Percentiles rank a stretch among this genome's conserved stretches.
Evolutionary conservation across 2,888 invertebrate species (phyloP).

Genomic region (Pachymerium ferrugineum): DNA sequence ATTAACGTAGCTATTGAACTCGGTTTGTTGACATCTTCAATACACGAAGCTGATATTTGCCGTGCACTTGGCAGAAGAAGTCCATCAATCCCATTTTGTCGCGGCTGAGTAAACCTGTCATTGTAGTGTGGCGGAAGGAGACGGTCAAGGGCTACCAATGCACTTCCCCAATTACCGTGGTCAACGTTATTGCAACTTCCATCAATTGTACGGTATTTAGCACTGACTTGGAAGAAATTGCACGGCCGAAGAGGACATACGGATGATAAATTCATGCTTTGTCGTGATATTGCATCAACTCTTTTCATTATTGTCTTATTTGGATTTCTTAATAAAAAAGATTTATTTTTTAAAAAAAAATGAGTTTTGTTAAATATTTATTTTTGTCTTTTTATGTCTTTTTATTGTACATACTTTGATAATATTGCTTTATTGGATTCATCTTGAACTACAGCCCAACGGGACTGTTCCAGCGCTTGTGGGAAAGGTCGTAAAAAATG

Average conservation of each 20-base stretch:
- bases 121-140: conserved; percentile 7
- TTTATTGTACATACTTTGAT: conserved; percentile 2
- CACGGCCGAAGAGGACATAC: background rate
- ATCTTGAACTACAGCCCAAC: conserved; percentile 14
- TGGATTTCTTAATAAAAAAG: background rate
- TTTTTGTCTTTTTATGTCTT: background rate
- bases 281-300: background rate
- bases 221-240: background rate
- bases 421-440: conserved; percentile 27
- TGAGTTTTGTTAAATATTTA: background rate
- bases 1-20: conserved; percentile 21
- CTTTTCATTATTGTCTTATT: background rate
- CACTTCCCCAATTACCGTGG: conserved; percentile 25
- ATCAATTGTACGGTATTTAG: conserved; percentile 10
- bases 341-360: background rate
- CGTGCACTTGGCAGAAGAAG: conserved; percentile 21
- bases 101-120: conserved; percentile 15
- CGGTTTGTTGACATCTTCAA: conserved; percentile 27
- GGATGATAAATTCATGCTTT: background rate
- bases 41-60: background rate
- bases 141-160: conserved; percentile 23
- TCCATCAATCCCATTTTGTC: conserved; percentile 27
- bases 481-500: conserved; percentile 16
- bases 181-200: conserved; percentile 28
- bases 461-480: conserved; percentile 17